Percentiles rank a stretch among this genome's conserved stretches.
Evolutionary conservation across 2,113 vertebrate genomes (phyloP).

Genomic region (Barnardius zonarius): DNA sequence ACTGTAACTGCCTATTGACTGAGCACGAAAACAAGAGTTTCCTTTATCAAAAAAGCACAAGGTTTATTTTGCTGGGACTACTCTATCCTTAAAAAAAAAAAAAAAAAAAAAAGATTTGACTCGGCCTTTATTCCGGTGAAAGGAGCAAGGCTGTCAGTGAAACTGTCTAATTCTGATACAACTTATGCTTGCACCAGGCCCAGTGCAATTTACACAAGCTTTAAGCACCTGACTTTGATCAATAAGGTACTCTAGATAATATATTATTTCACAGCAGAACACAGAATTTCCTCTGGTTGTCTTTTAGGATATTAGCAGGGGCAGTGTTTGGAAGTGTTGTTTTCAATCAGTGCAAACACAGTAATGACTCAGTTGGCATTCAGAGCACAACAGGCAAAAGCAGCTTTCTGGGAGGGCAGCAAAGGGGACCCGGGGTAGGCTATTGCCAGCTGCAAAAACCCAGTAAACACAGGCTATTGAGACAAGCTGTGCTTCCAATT

Average conservation of each 20-base stretch:
- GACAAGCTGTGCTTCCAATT: not conserved
- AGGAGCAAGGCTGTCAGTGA: not conserved
- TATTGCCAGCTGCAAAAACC: not conserved
- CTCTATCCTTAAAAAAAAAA: not conserved
- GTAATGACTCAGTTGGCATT: not conserved
- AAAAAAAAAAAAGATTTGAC: not conserved
- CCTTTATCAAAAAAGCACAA: not conserved
- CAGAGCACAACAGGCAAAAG: not conserved
- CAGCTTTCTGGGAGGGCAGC: conserved; percentile 11
- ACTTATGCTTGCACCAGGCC: not conserved
- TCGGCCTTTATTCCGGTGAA: not conserved
- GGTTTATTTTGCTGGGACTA: not conserved
- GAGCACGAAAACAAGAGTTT: not conserved
- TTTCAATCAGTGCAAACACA: not conserved
- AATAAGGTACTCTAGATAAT: not conserved
- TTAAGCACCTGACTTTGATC: not conserved
- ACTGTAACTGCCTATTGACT: not conserved
- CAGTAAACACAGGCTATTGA: not conserved
- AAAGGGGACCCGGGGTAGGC: not conserved
- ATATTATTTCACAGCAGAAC: not conserved
- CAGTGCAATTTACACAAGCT: not conserved
- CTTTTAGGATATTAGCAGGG: not conserved
- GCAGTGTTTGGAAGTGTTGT: not conserved
- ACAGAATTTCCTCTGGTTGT: not conserved
- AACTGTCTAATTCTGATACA: not conserved